Evolutionary conservation across 2,888 invertebrate species (phyloP).

Genomic region (Melanostoma mellinum): DNA sequence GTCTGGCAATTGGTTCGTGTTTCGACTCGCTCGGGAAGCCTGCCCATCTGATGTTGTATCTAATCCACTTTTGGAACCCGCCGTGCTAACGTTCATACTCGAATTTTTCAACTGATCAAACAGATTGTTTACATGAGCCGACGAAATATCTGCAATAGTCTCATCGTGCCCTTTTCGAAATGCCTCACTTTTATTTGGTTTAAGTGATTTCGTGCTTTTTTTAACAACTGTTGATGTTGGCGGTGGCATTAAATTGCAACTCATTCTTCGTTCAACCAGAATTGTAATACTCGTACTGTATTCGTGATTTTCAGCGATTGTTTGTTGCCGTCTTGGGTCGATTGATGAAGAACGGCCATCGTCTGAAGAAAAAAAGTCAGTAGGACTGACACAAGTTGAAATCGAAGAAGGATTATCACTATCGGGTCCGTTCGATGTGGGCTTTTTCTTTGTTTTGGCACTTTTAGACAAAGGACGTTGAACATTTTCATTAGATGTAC

Average conservation of each 20-base stretch:
- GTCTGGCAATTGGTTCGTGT: background rate
- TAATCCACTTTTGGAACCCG: background rate
- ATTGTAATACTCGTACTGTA: too few relatives aligned
- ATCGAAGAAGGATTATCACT: background rate
- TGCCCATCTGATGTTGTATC: constrained; percentile 31
- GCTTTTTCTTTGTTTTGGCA: background rate
- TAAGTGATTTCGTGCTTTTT: constrained; percentile 1
- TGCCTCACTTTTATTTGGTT: background rate
- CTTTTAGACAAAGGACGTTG: too few relatives aligned
- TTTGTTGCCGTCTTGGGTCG: background rate
- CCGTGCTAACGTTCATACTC: constrained; percentile 3
- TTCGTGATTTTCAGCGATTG: background rate
- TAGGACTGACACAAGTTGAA: background rate
- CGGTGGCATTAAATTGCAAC: constrained; percentile 24
- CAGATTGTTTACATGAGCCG: constrained; percentile 41
- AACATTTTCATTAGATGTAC: too few relatives aligned
- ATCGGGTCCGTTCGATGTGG: background rate
- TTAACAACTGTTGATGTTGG: constrained; percentile 12
- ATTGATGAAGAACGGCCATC: background rate
- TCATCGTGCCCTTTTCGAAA: constrained; percentile 49
- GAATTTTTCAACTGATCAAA: constrained; percentile 60
- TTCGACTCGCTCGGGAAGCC: constrained; percentile 20
- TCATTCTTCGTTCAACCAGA: background rate
- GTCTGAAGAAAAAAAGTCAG: background rate
- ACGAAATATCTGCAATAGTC: constrained; percentile 53